A percentile compares a stretch with the other conserved stretches of the same genome.
These are phyloP conservation scores for Mobula hypostoma DNA, from an alignment of 2,113 vertebrate species.

Conservation along the genomic window DNA sequence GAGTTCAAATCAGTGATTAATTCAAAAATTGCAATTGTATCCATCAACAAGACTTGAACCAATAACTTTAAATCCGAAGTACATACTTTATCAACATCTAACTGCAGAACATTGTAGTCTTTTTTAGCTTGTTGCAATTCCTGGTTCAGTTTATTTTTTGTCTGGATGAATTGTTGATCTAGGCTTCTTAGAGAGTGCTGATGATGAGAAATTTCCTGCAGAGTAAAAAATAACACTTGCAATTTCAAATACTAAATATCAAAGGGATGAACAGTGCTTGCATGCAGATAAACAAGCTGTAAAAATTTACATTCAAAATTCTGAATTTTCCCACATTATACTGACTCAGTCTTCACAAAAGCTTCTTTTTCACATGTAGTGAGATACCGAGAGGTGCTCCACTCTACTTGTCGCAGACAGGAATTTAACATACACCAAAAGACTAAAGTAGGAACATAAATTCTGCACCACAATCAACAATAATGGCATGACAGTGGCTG, in stretches of 20 bases:
- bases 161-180: slow-evolving; percentile 68
- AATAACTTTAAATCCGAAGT: background rate
- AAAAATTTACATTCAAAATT: background rate
- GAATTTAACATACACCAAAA: background rate
- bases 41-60: background rate
- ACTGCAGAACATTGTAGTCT: slow-evolving; percentile 55
- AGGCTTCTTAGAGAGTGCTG: slow-evolving; percentile 64
- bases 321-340: background rate
- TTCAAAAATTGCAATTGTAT: background rate
- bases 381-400: background rate
- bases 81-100: slow-evolving; percentile 74
- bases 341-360: background rate
- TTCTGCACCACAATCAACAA: background rate
- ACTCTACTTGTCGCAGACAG: background rate
- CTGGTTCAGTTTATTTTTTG: slow-evolving; percentile 65
- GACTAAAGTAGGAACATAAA: background rate
- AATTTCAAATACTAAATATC: background rate
- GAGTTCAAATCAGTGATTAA: background rate
- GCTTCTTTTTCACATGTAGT: background rate
- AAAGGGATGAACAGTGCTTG: background rate
- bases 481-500: background rate
- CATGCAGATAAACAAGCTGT: background rate
- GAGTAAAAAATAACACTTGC: background rate
- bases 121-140: slow-evolving; percentile 79
- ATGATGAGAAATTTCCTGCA: slow-evolving; percentile 67